Conservation (phyloP, 2,888 invertebrate species). For the Sinohyriopsis cumingii region DNA sequence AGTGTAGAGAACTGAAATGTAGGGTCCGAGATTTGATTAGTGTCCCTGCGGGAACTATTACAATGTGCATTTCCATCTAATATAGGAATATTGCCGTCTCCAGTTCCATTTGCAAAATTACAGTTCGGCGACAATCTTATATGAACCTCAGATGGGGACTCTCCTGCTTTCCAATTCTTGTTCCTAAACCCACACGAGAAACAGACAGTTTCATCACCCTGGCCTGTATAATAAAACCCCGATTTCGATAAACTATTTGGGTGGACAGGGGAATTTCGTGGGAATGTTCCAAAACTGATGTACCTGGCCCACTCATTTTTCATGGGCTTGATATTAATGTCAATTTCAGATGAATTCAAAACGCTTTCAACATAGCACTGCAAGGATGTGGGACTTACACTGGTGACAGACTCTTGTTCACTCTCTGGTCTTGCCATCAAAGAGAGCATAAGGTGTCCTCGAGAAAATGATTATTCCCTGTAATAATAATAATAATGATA, state of each 20-base stretch:
- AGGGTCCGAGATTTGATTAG: too few relatives aligned
- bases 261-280: background rate
- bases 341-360: too few relatives aligned
- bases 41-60: too few relatives aligned
- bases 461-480: too few relatives aligned
- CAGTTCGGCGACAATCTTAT: constrained; percentile 7
- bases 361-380: too few relatives aligned
- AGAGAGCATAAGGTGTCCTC: too few relatives aligned
- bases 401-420: too few relatives aligned
- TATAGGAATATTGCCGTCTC: constrained; percentile 3
- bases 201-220: constrained; percentile 8
- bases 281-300: constrained; percentile 3
- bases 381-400: too few relatives aligned
- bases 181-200: constrained; percentile 10
- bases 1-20: too few relatives aligned
- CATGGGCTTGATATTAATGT: background rate
- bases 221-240: constrained; percentile 9
- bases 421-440: too few relatives aligned
- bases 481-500: too few relatives aligned
- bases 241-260: constrained; percentile 7
- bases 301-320: constrained; percentile 8
- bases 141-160: constrained; percentile 4
- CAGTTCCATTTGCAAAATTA: constrained; percentile 3
- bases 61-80: too few relatives aligned
- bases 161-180: constrained; percentile 1